Evolutionary conservation across 92 coral and sea anemone species (phyloP).

Genomic region (Isaurus tuberculatus): DNA sequence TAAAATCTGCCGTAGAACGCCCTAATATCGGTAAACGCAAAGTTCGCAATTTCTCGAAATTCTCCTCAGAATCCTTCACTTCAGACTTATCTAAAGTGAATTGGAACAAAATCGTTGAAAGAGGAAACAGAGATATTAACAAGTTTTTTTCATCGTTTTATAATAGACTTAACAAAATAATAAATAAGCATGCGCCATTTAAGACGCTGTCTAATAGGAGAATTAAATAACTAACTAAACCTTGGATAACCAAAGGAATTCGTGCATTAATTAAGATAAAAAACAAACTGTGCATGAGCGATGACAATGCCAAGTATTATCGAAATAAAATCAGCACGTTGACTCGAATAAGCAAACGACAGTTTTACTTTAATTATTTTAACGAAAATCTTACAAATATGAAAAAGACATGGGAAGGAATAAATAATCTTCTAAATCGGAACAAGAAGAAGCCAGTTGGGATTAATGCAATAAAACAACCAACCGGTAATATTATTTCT

Average conservation of each 20-base stretch:
- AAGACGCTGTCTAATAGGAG: conserved; percentile 36
- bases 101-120: conserved; percentile 43
- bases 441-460: conserved; percentile 31
- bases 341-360: conserved; percentile 40
- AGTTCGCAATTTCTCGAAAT: conserved; percentile 40
- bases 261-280: conserved; percentile 47
- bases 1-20: not conserved
- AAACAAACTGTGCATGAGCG: conserved; percentile 41
- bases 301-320: conserved; percentile 33
- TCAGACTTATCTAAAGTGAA: conserved; percentile 29
- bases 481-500: conserved; percentile 1
- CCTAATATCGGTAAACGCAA: conserved; percentile 12
- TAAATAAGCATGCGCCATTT: conserved; percentile 40
- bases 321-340: conserved; percentile 44
- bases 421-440: conserved; percentile 39
- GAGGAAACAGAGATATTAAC: conserved; percentile 18
- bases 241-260: conserved; percentile 43
- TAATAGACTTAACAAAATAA: conserved; percentile 29
- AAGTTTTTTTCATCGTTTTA: not conserved
- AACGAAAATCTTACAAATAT: conserved; percentile 32
- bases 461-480: conserved; percentile 38
- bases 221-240: conserved; percentile 36
- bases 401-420: conserved; percentile 57
- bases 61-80: conserved; percentile 22
- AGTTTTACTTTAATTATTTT: conserved; percentile 35